A percentile compares a stretch with the other conserved stretches of the same genome.
Conservation (phyloP, 2,113 vertebrate species). For the Chlamydotis undulata region DNA sequence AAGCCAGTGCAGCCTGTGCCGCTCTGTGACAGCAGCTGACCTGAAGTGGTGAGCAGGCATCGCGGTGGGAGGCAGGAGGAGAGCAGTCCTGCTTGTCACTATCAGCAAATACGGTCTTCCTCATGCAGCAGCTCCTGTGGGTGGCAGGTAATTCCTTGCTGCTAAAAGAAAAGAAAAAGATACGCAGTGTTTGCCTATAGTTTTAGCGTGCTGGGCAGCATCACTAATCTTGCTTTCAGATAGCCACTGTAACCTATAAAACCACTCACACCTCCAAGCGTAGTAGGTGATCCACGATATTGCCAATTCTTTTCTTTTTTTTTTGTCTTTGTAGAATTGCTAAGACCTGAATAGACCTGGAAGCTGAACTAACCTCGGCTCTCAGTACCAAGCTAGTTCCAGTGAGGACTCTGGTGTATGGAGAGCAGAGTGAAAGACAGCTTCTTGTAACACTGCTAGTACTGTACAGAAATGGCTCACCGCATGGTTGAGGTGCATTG, state of each 20-base stretch:
- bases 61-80: fast-evolving
- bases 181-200: not conserved
- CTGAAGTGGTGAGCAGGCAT: not conserved
- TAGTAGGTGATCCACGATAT: not conserved
- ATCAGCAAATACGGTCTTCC: not conserved
- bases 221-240: not conserved
- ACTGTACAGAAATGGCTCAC: not conserved
- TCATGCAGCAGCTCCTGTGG: not conserved
- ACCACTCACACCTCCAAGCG: not conserved
- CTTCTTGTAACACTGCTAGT: not conserved
- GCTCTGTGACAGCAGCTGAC: not conserved
- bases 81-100: not conserved
- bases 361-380: not conserved
- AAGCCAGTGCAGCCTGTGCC: not conserved
- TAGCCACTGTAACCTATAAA: not conserved
- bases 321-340: not conserved
- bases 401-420: no score
- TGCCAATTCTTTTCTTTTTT: not conserved
- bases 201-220: not conserved
- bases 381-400: not conserved
- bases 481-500: not conserved
- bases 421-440: not conserved
- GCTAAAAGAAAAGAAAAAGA: not conserved
- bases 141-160: not conserved
- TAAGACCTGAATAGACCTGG: not conserved